Evolutionary conservation across 2,113 vertebrate genomes (phyloP).

Genomic region (Laterallus jamaicensis): DNA sequence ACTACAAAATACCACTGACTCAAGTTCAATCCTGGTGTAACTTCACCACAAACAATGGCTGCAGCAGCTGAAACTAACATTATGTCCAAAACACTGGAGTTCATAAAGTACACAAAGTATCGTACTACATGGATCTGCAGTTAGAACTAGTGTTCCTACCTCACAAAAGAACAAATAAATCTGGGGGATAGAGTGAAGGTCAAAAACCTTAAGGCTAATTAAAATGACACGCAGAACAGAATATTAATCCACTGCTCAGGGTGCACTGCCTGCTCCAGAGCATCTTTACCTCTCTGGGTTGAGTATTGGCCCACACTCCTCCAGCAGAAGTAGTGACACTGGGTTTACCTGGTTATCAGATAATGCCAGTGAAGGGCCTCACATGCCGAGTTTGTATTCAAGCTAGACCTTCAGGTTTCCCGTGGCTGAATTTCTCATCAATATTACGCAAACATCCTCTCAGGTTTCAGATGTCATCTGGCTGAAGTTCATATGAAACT

Average conservation of each 20-base stretch:
- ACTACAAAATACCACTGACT: neutral
- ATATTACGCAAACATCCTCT: neutral
- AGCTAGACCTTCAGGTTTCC: neutral
- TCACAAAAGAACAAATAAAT: neutral
- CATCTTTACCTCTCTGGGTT: neutral
- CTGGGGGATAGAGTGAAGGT: neutral
- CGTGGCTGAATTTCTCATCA: neutral
- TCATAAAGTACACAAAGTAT: neutral
- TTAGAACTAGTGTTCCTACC: neutral
- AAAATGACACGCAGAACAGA: neutral
- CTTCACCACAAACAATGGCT: neutral
- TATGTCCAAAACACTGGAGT: neutral
- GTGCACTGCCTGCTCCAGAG: neutral
- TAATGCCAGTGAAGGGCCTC: neutral
- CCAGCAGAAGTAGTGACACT: neutral
- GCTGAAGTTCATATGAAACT: neutral
- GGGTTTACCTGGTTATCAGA: neutral
- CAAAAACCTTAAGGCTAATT: neutral
- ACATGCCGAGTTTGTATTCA: neutral
- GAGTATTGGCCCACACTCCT: fast-evolving
- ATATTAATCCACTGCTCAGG: neutral
- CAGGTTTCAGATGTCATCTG: neutral
- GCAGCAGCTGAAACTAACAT: neutral
- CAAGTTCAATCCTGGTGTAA: neutral
- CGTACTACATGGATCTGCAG: fast-evolving